Evolutionary conservation across 1,140 invertebrate species (phyloP), one percentile per base, ranked within the genome.

Genomic region (Drosophila rhopaloa): DNA sequence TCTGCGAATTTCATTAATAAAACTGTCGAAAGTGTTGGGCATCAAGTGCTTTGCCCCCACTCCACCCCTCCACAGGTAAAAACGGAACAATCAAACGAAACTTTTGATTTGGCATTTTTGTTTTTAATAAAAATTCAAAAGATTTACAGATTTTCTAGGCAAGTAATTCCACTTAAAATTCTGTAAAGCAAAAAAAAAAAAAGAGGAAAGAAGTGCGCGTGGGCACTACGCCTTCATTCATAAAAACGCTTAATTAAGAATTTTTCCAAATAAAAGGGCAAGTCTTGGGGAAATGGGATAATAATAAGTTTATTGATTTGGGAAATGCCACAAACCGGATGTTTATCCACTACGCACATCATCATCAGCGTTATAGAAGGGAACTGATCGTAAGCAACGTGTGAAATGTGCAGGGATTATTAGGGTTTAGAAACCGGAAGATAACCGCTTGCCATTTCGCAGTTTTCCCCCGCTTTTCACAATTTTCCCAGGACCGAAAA

Each of bases 1-100:
- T 84, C 84, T 89, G 84, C 84, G 84, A 88, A 88, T 89, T 88
- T 88, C 84, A 88, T 88, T 88, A 88, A 88, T 88, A 88, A 88
- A 88, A 88, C 79, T 88, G 84, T 89, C 84, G 84, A 89, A 88
- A 88, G 80, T 88, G 83, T 83, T 79, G 59, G 41, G 43, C 61
- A 71, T 59, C 67, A 81, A 70, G 81, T 71, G 60, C 46, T 14
- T 61, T 38, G 44, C 14, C 38, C 44, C 41, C 43, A 7, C 24
- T 2, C 27, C 13, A n/a, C 48, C 29, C 40, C 9, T 11, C 44
- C 35, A 55, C 67, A 88, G 71, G 70, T 79, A 63, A 53, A 51
- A 53, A 66, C 65, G 47, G 58, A 72, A 80, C 76, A 84, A 89
- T 84, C 84, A 88, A 88, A 88, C 68, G 77, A 84, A 89, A 76